A percentile compares a stretch with the other conserved stretches of the same genome.
Evolutionary conservation across 2,888 invertebrate species (phyloP).

Genomic region (Amphimallon solstitiale): DNA sequence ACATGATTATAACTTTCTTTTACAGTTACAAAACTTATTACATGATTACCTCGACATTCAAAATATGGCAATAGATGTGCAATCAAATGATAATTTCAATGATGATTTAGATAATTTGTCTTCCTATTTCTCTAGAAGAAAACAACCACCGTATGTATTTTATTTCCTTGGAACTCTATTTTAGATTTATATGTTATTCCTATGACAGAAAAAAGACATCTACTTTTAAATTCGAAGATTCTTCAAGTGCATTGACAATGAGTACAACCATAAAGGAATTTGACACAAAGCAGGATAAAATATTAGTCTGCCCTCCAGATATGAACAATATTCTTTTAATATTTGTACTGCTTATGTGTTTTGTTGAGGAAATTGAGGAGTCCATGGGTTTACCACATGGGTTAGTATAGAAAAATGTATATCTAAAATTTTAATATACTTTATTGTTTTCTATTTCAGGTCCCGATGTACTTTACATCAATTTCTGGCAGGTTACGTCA

Average conservation of each 20-base stretch:
- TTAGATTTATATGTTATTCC: background rate
- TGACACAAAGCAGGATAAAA: constrained; percentile 62
- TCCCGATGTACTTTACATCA: constrained; percentile 81
- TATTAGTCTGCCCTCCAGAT: constrained; percentile 81
- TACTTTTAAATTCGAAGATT: constrained; percentile 78
- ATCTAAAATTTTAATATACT: background rate
- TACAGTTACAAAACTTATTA: constrained; percentile 84
- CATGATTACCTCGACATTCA: constrained; percentile 90
- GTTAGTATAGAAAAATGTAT: constrained; percentile 57
- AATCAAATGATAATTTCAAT: constrained; percentile 58
- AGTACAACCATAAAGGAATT: constrained; percentile 54
- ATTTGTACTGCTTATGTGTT: constrained; percentile 83
- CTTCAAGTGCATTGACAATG: constrained; percentile 61
- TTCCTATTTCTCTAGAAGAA: constrained; percentile 66
- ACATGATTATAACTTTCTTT: too few relatives aligned
- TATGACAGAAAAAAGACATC: constrained; percentile 67
- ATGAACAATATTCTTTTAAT: constrained; percentile 80
- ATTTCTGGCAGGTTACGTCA: constrained; percentile 88
- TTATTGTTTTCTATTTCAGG: constrained; percentile 55
- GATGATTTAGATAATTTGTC: constrained; percentile 66
- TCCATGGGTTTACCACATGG: constrained; percentile 67
- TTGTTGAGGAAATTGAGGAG: constrained; percentile 85
- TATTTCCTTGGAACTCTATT: background rate
- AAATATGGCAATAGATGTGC: constrained; percentile 75
- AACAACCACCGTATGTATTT: constrained; percentile 60